Conservation (phyloP, 2,888 invertebrate genomes). For the Perizoma flavofasciatum region DNA sequence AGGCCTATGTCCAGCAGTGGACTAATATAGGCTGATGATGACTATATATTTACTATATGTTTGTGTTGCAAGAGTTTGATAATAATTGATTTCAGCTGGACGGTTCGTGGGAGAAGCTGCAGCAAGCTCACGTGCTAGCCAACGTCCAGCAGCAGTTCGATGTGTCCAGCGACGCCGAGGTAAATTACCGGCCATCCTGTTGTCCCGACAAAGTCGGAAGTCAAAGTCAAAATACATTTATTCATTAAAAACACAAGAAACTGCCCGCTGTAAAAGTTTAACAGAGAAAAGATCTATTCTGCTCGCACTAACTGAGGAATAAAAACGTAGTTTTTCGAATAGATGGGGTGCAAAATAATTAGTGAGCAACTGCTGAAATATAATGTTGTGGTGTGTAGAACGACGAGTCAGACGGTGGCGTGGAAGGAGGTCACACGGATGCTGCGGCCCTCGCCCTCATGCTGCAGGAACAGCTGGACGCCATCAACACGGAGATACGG, state of each 20-base stretch:
- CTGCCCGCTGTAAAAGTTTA: no score
- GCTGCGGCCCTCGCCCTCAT: constrained; percentile 99
- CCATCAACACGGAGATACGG: constrained; percentile 99
- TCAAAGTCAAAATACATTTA: no score
- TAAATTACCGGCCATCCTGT: constrained; percentile 41
- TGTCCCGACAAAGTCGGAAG: no score
- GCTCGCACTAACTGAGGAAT: no score
- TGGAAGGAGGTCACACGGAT: constrained; percentile 89
- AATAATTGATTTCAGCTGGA: constrained; percentile 59
- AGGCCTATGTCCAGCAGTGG: no score
- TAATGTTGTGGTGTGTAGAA: constrained; percentile 51
- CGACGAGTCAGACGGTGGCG: constrained; percentile 73
- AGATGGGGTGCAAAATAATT: no score
- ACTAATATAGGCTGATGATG: no score
- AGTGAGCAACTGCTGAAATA: no score
- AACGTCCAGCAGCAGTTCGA: constrained; percentile 97
- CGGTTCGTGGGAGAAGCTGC: constrained; percentile 97
- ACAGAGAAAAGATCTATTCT: no score
- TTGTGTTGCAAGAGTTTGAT: background rate
- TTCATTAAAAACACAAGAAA: no score
- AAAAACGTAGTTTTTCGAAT: no score
- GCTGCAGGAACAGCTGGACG: constrained; percentile 99
- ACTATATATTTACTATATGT: no score
- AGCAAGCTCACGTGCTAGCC: constrained; percentile 93
- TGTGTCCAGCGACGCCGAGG: constrained; percentile 93